These are phyloP conservation scores for Mixornis gularis DNA, from an alignment of 2,113 vertebrate species.

Conservation along the genomic window DNA sequence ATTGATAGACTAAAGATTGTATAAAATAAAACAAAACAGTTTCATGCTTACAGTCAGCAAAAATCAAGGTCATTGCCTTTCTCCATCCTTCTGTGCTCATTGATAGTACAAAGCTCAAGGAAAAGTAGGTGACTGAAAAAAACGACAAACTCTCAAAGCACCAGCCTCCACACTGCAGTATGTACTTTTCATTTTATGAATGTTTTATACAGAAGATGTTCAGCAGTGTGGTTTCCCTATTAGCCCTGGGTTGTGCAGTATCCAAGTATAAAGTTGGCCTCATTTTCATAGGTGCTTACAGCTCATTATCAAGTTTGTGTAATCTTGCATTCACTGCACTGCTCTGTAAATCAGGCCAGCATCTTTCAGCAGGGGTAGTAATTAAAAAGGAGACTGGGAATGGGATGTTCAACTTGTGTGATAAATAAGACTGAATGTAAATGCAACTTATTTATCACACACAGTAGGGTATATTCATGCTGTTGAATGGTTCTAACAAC, in stretches of 20 bases:
- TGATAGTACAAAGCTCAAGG: not conserved
- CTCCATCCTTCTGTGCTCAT: not conserved
- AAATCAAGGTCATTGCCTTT: not conserved
- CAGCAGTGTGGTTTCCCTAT: not conserved
- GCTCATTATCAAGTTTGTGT: not conserved
- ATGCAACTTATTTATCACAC: not conserved
- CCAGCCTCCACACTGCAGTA: not conserved
- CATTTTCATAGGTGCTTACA: slow-evolving; percentile 20
- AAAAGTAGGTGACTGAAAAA: not conserved
- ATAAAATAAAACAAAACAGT: not conserved
- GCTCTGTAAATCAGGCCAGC: not conserved
- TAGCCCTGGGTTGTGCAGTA: not conserved
- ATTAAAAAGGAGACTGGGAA: not conserved
- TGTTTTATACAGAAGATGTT: not conserved
- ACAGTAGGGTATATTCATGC: not conserved
- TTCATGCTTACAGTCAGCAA: not conserved
- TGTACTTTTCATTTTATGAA: not conserved
- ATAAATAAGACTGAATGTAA: not conserved
- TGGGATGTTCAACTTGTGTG: not conserved
- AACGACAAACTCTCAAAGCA: not conserved
- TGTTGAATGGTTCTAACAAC: not conserved
- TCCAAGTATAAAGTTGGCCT: slow-evolving; percentile 2
- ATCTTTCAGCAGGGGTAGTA: not conserved
- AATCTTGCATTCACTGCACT: not conserved
- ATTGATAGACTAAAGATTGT: not conserved